These are phyloP conservation scores for Cinara cedri DNA, from an alignment of 2,888 invertebrate species.

Conservation along the genomic window DNA sequence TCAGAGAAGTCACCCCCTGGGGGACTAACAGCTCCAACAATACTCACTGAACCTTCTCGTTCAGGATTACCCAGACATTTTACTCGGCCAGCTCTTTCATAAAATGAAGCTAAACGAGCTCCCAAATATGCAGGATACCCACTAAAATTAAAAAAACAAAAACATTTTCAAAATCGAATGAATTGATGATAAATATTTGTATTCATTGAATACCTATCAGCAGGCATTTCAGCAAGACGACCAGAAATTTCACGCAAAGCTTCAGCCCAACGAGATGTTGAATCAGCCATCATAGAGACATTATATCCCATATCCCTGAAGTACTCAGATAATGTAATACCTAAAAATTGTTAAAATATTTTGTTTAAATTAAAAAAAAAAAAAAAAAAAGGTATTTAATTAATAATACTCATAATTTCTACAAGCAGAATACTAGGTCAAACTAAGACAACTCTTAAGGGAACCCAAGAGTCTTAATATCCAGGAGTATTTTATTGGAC, in stretches of 20 bases:
- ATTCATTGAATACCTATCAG: conserved; percentile 68
- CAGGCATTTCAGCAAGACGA: conserved; percentile 99
- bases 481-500: not conserved
- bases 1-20: conserved; percentile 99
- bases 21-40: conserved; percentile 99
- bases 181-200: conserved; percentile 25
- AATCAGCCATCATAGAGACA: conserved; percentile 99
- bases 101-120: conserved; percentile 97
- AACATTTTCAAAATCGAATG: no score
- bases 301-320: conserved; percentile 99
- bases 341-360: conserved; percentile 63
- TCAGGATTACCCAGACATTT: conserved; percentile 97
- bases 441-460: no score
- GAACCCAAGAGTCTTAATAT: no score
- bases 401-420: not conserved
- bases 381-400: not conserved
- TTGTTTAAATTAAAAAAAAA: not conserved
- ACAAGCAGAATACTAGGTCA: no score
- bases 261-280: conserved; percentile 99
- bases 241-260: conserved; percentile 99
- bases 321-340: conserved; percentile 99
- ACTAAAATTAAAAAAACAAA: conserved; percentile 63
- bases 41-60: conserved; percentile 97
- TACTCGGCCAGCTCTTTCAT: conserved; percentile 97
- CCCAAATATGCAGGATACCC: conserved; percentile 99